Base-by-base conservation (phyloP, 2,797 vertebrate species). In the Heliangelus exortis region DNA sequence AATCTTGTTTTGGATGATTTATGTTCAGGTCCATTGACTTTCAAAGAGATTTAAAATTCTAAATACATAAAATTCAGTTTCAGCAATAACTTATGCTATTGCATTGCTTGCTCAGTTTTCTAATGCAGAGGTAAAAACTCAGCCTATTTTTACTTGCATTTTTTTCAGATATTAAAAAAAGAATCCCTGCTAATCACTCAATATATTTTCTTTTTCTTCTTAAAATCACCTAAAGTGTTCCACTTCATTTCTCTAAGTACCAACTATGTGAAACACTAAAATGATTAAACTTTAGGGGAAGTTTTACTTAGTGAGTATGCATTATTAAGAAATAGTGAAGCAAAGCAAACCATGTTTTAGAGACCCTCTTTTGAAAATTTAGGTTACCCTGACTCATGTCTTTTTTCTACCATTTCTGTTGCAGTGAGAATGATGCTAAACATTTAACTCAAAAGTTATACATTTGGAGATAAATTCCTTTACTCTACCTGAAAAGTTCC, bases 11-110 rank as follows among this genome's bases (percentile, higher is more conserved):
- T 54, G 39, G 57, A 86, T 86, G 41, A 94, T 94, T 89, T 59
- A 92, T 16, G 80, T 86, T 95, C 77, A 79, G 53, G 36, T 59
- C 43, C 48, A 63, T 28, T 74, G 74, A 73, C 68, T 89, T 89
- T 31, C 2, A 6, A 76, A 84, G 48, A 82, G 28, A 96, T 84
- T 91, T 93, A 82, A 77, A 89, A 91, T 93, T 78, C 88, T 67
- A 91, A 84, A 91, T 31, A 84, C 55, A 57, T 18, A 89, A 92
- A 90, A 86, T 29, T 86, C 5, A 1, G 34, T 65, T 94, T 92
- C 80, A 93, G 86, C 83, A 92, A 29, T 73, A 91, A 90, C 50
- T 88, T 75, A 78, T 8, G 51, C 71, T 81, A 85, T 75, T 89
- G 74, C 82, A 83, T 74, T 1, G 2, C 85, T 87, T 87, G 53